Base-by-base conservation (phyloP, 2,888 invertebrate species). In the Napeogenes sylphis region DNA sequence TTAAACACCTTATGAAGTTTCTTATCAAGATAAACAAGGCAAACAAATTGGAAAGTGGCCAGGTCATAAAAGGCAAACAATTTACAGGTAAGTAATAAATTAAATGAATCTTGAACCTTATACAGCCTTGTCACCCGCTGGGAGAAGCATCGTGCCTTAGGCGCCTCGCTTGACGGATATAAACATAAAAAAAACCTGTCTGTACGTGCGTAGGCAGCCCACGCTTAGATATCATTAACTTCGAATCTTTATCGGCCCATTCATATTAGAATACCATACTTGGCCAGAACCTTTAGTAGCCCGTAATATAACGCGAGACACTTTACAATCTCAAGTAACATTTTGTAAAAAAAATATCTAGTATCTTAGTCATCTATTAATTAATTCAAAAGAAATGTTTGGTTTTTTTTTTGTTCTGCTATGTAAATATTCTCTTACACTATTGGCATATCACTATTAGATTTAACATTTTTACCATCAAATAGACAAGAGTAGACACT, bases 161-260 rank as follows among this genome's bases (percentile, higher is more conserved):
- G 88, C 88, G 88, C 87, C 87, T 82, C 70, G 60, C 70, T 76
- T 85, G 87, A 86, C 78, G 81, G 81, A 81, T 78, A 83, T 76
- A 82, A 79, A 82, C 76, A 80, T 76, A 79, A 81, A 81, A 78
- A 75, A 78, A 73, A 42, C 42, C 42, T 42, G 42, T 42, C 72
- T 75, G 76, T 76, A 72, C 74, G 74, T 75, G 76, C 76, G 74
- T 76, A 72, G 73, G 71, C 75, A 73, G 73, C 69, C 81, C 72
- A 71, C 87, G 87, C 84, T 86, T 86, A 79, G 80, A 64, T 66
- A 77, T 81, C 80, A 84, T 86, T 85, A 86, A 83, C 78, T 80
- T 75, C 73, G 77, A 75, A 78, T 75, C 79, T 88, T 89, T 90
- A 90, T 89, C 75, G 82, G 76, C 79, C 77, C 83, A 85, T 87